Conservation (phyloP, 2,797 vertebrate genomes). For the Chloroceryle amazona region DNA sequence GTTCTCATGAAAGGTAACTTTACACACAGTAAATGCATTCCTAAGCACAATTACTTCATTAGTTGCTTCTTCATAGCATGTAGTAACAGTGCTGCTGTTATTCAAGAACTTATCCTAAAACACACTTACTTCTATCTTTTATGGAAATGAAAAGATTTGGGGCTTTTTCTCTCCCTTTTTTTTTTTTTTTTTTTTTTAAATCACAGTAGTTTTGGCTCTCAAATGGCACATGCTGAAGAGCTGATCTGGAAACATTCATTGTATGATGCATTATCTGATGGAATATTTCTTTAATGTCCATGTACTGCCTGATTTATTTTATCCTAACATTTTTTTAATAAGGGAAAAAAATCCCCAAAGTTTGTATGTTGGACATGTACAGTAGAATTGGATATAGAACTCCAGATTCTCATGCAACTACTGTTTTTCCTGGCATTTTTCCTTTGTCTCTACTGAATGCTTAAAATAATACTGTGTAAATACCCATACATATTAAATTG, state of each 20-base stretch:
- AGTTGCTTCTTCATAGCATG: background rate
- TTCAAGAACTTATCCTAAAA: background rate
- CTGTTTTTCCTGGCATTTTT: slow-evolving; percentile 38
- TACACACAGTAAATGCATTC: background rate
- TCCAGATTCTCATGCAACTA: slow-evolving; percentile 6
- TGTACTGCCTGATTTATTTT: slow-evolving; percentile 5
- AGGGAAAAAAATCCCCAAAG: background rate
- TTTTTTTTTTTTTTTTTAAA: background rate
- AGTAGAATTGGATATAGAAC: slow-evolving; percentile 23
- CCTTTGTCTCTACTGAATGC: background rate
- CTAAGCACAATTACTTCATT: background rate
- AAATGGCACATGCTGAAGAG: background rate
- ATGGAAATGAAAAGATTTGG: background rate
- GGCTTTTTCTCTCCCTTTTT: background rate
- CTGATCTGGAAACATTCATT: background rate
- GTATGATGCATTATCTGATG: background rate
- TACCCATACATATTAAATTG: slow-evolving; percentile 2
- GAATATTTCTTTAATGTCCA: background rate
- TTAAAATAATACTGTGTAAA: background rate
- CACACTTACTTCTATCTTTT: background rate
- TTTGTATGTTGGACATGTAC: background rate
- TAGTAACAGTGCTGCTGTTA: background rate
- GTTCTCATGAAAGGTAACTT: background rate
- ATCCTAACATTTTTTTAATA: background rate
- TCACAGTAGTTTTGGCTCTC: background rate